phyloP scores from a whole-genome alignment of 2,113 vertebrate species.

The Danionella cerebrum region DNA sequence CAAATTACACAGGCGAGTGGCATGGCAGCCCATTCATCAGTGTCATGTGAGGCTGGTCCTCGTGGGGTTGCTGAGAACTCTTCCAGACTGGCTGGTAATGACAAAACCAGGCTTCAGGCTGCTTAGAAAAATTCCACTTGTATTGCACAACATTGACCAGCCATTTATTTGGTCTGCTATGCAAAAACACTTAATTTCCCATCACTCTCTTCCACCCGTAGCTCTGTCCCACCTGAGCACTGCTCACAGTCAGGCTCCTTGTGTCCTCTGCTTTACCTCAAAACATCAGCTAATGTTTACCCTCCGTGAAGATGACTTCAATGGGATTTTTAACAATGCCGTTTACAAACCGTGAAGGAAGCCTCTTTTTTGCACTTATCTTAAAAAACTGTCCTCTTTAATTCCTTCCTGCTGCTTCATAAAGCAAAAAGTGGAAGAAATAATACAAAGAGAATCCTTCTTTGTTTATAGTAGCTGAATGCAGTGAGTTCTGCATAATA shows the following conservation, averaged over 20 bases:
- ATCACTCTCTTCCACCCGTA: not conserved
- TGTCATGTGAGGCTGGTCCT: conserved; percentile 8
- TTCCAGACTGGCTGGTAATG: not conserved
- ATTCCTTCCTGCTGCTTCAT: not conserved
- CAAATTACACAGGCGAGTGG: conserved; percentile 14
- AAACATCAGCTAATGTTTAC: not conserved
- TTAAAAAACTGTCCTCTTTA: not conserved
- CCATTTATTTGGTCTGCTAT: not conserved
- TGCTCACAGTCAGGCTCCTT: not conserved
- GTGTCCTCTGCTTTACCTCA: conserved; percentile 19
- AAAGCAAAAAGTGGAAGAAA: not conserved
- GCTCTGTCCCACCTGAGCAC: not conserved
- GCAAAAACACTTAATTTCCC: not conserved
- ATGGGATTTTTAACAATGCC: conserved; percentile 3
- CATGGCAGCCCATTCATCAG: conserved; percentile 17
- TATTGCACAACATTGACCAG: not conserved
- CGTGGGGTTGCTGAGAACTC: not conserved
- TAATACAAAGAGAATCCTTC: not conserved
- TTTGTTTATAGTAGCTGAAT: not conserved
- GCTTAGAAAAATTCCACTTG: not conserved
- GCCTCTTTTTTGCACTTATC: not conserved
- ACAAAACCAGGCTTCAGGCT: not conserved
- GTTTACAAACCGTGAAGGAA: conserved; percentile 19
- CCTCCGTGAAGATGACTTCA: not conserved
- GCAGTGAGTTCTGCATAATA: too few species aligned